Conservation (phyloP, 1,140 invertebrate genomes). For the Chironomus tepperi region DNA sequence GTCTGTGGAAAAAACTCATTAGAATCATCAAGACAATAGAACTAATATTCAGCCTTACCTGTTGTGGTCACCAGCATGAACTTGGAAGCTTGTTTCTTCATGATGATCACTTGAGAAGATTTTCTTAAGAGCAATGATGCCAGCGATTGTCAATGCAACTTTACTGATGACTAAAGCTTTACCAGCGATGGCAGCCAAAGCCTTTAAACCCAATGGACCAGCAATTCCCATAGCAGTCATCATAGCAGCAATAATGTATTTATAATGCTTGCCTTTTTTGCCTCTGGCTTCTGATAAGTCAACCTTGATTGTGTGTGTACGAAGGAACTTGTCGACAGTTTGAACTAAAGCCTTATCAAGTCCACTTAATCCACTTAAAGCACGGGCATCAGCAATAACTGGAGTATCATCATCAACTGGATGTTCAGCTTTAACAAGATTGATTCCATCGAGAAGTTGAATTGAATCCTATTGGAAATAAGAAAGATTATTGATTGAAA, state of each 20-base stretch:
- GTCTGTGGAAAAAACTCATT: constrained; percentile 46
- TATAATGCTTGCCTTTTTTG: not conserved
- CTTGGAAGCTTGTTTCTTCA: constrained; percentile 53
- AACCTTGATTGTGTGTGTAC: constrained; percentile 36
- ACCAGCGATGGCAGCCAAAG: constrained; percentile 53
- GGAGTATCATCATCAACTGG: constrained; percentile 39
- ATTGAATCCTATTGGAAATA: constrained; percentile 43
- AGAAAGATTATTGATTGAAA: constrained; percentile 19
- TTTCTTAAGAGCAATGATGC: constrained; percentile 59
- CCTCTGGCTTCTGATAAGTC: constrained; percentile 30
- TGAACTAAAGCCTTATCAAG: constrained; percentile 35
- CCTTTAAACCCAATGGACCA: constrained; percentile 47
- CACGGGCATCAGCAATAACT: constrained; percentile 34
- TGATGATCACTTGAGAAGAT: constrained; percentile 52
- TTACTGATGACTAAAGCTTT: constrained; percentile 60
- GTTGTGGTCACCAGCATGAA: constrained; percentile 51
- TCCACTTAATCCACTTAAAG: constrained; percentile 32
- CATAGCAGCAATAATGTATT: not conserved
- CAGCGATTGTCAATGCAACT: constrained; percentile 56
- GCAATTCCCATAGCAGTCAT: constrained; percentile 40
- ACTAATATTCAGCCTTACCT: constrained; percentile 38
- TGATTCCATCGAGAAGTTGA: constrained; percentile 47
- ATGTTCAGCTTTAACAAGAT: constrained; percentile 47
- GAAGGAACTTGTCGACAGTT: constrained; percentile 36
- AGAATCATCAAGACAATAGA: constrained; percentile 32